These are phyloP conservation scores for Dasypus novemcinctus DNA, from an alignment of 2,113 vertebrate genomes.

Conservation along the genomic window DNA sequence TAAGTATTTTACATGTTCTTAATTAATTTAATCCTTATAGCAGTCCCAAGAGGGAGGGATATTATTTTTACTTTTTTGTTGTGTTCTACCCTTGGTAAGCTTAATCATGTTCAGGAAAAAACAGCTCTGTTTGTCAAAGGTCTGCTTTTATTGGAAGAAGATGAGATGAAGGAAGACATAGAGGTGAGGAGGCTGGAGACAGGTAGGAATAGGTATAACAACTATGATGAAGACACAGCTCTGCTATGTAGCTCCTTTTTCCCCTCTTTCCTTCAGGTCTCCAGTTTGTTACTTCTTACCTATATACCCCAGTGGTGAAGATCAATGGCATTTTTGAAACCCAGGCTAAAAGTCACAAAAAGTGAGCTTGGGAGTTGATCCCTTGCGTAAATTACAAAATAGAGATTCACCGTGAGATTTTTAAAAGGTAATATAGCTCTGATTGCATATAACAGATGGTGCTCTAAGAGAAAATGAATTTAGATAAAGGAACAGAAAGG, in stretches of 20 bases:
- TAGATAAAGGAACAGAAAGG: background rate
- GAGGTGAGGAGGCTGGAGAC: background rate
- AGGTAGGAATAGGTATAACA: background rate
- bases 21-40: background rate
- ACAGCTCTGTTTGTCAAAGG: background rate
- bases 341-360: background rate
- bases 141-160: background rate
- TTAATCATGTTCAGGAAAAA: background rate
- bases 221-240: background rate
- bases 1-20: background rate
- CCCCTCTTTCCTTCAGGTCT: background rate
- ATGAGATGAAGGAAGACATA: background rate
- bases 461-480: conserved; percentile 36
- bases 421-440: background rate
- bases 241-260: background rate
- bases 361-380: background rate
- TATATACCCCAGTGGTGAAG: background rate
- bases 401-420: background rate
- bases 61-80: background rate
- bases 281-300: background rate
- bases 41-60: background rate
- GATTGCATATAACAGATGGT: background rate
- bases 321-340: background rate
- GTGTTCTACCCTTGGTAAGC: background rate
- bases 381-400: conserved; percentile 6